Conservation (phyloP, 2,113 vertebrate genomes). For the Megaptera novaeangliae region DNA sequence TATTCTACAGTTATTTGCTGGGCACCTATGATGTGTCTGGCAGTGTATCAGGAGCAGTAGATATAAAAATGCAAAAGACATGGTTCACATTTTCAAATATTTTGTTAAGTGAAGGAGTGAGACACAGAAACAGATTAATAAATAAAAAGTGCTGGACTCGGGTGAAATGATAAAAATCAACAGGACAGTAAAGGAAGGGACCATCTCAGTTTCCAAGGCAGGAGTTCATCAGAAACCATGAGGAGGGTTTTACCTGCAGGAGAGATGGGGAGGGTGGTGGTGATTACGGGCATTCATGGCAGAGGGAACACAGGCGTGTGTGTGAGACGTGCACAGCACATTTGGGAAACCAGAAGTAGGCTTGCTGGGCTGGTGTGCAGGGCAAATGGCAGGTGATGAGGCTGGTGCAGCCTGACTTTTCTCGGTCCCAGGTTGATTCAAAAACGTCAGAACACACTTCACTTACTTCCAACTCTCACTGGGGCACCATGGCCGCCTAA, state of each 20-base stretch:
- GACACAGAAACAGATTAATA: not conserved
- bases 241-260: not conserved
- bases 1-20: not conserved
- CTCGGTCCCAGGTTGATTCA: not conserved
- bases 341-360: not conserved
- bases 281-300: not conserved
- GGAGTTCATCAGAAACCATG: not conserved
- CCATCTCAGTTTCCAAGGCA: not conserved
- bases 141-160: no score
- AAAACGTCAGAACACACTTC: not conserved
- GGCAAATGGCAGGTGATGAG: no score
- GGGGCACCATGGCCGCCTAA: not conserved
- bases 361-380: fast-evolving
- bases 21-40: not conserved
- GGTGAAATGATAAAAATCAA: not conserved
- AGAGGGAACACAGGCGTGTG: not conserved
- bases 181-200: not conserved
- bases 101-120: not conserved
- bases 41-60: not conserved
- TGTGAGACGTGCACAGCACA: no score
- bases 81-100: not conserved
- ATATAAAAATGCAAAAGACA: not conserved
- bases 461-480: not conserved
- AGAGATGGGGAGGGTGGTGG: fast-evolving
- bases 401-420: not conserved